Conservation (phyloP, 2,113 vertebrate genomes). For the Oceanodroma tethys region DNA sequence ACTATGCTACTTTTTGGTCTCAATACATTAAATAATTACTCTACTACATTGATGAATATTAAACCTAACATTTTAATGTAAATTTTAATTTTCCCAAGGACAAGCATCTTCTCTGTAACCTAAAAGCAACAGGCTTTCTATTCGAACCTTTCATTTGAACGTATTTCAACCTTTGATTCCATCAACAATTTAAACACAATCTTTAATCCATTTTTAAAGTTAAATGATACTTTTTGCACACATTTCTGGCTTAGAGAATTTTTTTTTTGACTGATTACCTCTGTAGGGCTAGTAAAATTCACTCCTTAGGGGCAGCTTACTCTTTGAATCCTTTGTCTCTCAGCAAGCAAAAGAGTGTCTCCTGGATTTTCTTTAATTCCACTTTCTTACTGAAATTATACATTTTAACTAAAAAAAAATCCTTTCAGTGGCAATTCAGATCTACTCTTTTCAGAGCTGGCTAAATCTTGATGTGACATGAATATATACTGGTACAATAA, state of each 20-base stretch:
- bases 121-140: neutral
- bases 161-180: neutral
- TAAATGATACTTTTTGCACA: neutral
- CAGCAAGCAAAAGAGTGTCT: neutral
- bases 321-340: neutral
- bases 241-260: neutral
- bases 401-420: neutral
- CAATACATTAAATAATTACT: neutral
- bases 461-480: neutral
- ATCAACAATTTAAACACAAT: neutral
- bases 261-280: neutral
- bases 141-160: neutral
- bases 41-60: neutral
- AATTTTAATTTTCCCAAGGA: neutral
- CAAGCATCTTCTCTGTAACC: neutral
- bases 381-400: neutral
- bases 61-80: neutral
- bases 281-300: neutral
- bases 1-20: neutral
- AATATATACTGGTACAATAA: neutral
- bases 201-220: neutral
- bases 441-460: neutral
- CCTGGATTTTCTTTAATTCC: neutral
- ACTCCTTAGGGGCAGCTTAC: neutral
- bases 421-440: neutral